Evolutionary conservation across 1,140 invertebrate genomes (phyloP).

Genomic region (Ceratosolen fusciceps): DNA sequence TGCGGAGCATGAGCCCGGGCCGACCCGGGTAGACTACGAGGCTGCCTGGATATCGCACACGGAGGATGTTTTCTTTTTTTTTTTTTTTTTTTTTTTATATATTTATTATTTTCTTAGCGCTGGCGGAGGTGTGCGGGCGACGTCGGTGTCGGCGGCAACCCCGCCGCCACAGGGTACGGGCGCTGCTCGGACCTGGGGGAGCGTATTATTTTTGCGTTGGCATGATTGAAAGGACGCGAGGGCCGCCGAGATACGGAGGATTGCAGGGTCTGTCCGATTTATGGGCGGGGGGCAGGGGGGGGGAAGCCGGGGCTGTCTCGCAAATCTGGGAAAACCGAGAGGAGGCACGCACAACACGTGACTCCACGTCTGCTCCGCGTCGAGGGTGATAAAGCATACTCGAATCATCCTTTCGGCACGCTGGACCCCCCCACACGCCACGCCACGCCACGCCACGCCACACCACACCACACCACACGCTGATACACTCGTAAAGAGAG

Average conservation of each 20-base stretch:
- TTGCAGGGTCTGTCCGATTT: constrained; percentile 47
- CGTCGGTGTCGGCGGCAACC: no score
- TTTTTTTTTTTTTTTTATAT: no score
- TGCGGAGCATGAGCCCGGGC: constrained; percentile 5
- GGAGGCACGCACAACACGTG: constrained; percentile 68
- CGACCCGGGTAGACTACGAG: constrained; percentile 3
- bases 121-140: constrained; percentile 15
- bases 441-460: not conserved
- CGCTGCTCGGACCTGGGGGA: constrained; percentile 24
- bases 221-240: constrained; percentile 44
- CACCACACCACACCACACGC: no score
- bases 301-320: constrained; percentile 52
- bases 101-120: constrained; percentile 40
- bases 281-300: constrained; percentile 26
- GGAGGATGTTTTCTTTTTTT: constrained; percentile 43
- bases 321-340: constrained; percentile 69
- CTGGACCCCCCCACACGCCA: not conserved
- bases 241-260: constrained; percentile 51
- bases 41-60: constrained; percentile 19
- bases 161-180: not conserved
- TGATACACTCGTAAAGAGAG: no score
- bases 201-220: constrained; percentile 65
- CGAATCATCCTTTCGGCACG: constrained; percentile 33
- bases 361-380: constrained; percentile 59
- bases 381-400: constrained; percentile 67